Percentiles rank a stretch among this genome's conserved stretches.
Evolutionary conservation across 2,888 invertebrate species (phyloP).

Genomic region (Drosophila neoperkinsi): DNA sequence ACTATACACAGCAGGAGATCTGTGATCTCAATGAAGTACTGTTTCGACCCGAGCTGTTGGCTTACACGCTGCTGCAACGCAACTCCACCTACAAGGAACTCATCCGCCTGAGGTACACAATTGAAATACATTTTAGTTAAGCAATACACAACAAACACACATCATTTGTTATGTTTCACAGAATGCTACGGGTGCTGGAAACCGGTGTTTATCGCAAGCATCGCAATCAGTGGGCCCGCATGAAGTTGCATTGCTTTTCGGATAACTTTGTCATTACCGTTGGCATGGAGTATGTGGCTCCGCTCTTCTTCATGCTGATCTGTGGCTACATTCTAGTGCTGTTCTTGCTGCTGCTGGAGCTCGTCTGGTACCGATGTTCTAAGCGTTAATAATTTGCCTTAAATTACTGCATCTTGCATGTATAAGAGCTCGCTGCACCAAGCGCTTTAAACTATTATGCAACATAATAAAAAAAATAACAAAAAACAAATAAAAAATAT

Average conservation of each 20-base stretch:
- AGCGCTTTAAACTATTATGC: conserved; percentile 54
- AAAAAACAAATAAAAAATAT: conserved; percentile 29
- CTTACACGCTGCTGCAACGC: conserved; percentile 69
- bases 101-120: conserved; percentile 73
- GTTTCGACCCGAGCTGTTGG: conserved; percentile 69
- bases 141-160: not conserved
- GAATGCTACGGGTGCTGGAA: conserved; percentile 77
- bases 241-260: conserved; percentile 76
- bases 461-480: conserved; percentile 37
- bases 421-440: conserved; percentile 3
- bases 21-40: conserved; percentile 84
- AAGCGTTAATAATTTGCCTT: conserved; percentile 18
- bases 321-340: conserved; percentile 68
- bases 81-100: conserved; percentile 83
- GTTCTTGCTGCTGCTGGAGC: conserved; percentile 71
- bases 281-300: conserved; percentile 83
- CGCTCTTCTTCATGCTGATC: conserved; percentile 80
- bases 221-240: conserved; percentile 76
- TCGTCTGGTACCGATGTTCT: conserved; percentile 63
- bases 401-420: conserved; percentile 20
- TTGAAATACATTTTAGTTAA: not conserved
- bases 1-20: conserved; percentile 79
- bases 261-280: conserved; percentile 78
- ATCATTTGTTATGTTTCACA: conserved; percentile 20
- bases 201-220: conserved; percentile 80